These are phyloP conservation scores for Philopotamus ludificatus DNA, from an alignment of 1,140 invertebrate genomes.

Conservation along the genomic window DNA sequence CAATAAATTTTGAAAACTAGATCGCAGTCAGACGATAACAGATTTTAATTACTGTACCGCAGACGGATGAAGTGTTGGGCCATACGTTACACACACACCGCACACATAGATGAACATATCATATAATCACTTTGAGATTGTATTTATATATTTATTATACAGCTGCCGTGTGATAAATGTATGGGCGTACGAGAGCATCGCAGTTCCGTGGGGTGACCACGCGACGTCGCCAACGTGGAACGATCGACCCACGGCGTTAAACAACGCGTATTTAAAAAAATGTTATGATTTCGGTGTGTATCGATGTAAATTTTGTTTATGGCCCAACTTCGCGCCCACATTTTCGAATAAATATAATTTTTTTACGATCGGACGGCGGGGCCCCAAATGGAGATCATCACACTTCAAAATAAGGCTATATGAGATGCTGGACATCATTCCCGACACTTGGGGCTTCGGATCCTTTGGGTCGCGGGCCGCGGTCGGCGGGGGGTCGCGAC, in stretches of 20 bases:
- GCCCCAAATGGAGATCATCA: slow-evolving; percentile 15
- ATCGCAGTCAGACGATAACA: neutral
- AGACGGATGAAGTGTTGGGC: neutral
- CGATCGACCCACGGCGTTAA: no score
- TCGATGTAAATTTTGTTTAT: neutral
- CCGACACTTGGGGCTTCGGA: slow-evolving; percentile 8
- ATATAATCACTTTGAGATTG: neutral
- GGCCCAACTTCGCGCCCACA: no score
- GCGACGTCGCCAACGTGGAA: no score
- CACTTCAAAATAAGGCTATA: slow-evolving; percentile 22
- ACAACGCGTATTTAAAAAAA: no score
- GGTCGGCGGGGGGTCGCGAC: slow-evolving; percentile 19
- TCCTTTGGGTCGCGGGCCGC: slow-evolving; percentile 11
- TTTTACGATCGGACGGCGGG: neutral
- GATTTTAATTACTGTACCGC: neutral
- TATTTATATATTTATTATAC: slow-evolving; percentile 2
- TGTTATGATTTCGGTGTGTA: neutral
- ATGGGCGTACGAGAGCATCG: neutral
- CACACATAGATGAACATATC: slow-evolving; percentile 7
- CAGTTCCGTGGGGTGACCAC: no score
- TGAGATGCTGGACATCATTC: slow-evolving; percentile 22
- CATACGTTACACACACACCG: neutral
- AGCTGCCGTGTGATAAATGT: neutral
- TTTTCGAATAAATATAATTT: neutral
- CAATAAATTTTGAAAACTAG: slow-evolving; percentile 6